Evolutionary conservation across 2,113 vertebrate genomes (phyloP), one percentile per base, ranked within the genome.

Genomic region (Xyliphius kryptos): DNA sequence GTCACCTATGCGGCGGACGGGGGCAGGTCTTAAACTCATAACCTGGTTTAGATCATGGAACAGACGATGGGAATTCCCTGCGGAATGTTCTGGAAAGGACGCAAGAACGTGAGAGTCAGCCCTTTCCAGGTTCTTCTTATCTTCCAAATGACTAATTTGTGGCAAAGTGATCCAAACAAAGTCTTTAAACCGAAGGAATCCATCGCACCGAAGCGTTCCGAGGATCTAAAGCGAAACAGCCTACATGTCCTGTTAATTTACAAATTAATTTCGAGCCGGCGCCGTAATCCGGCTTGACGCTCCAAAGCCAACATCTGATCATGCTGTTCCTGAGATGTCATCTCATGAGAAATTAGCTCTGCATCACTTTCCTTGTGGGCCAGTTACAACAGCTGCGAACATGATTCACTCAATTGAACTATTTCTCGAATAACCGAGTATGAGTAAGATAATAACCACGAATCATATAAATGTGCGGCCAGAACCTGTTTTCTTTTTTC

Each of bases 21-120:
- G 85, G 85, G 85, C 81, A 86, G 80, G 78, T 88, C 90, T 83
- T 79, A 79, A 85, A 83, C 81, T 86, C 92, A 93, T 91, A 89
- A 86, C 92, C 87, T 90, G 84, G 88, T 88, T 91, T 89, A 91
- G 91, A 90, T 87, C 80, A 81, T 20, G 79, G 20, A 78, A 69
- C 82, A 87, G 83, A 91, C 89, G 87, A 87, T 83, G 83, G 87
- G 78, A 87, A 88, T 81, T 90, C 81, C 85, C 75, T 49, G 72
- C 85, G 83, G 83, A 78, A 76, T 61, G 61, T 76, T 67, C 74
- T 70, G 78, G 79, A 83, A 41, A 82, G 84, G 48, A 57, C 19
- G 61, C 76, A 68, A 78, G 80, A 71, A 85, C 78, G 75, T 72
- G 70, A 62, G 74, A 79, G 85, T 88, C 83, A 82, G 87, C 79